phyloP scores from a whole-genome alignment of 2,797 vertebrate species.

The Pelodytes ibericus region DNA sequence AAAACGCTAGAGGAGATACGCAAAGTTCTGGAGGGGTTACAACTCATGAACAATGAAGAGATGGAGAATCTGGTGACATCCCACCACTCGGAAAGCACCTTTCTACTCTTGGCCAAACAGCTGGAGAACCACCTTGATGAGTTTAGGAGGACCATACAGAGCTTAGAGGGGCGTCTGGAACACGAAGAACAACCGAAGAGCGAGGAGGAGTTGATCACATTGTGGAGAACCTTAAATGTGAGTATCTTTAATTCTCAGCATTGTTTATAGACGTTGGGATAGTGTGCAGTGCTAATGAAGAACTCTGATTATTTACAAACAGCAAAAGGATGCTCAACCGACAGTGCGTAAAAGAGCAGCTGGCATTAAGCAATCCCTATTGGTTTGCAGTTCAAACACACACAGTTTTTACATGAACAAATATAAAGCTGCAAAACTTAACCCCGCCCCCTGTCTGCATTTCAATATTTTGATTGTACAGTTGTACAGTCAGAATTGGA shows the following conservation, averaged over 20 bases:
- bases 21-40: conserved; percentile 79
- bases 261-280: too few relatives aligned
- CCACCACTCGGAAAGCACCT: conserved; percentile 75
- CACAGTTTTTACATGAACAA: too few relatives aligned
- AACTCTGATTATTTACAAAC: too few relatives aligned
- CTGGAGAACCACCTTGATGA: conserved; percentile 75
- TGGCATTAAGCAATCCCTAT: too few relatives aligned
- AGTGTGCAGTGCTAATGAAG: too few relatives aligned
- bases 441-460: too few relatives aligned
- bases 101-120: conserved; percentile 66
- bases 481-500: too few relatives aligned
- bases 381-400: too few relatives aligned
- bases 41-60: conserved; percentile 70
- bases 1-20: conserved; percentile 81
- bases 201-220: conserved; percentile 80
- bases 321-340: too few relatives aligned
- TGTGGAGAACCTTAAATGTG: conserved; percentile 84
- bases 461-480: too few relatives aligned
- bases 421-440: too few relatives aligned
- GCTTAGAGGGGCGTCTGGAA: conserved; percentile 73
- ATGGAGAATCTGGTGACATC: conserved; percentile 71
- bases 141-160: conserved; percentile 72
- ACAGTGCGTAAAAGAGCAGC: too few relatives aligned
- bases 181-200: conserved; percentile 56
- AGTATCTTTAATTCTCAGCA: conserved; percentile 50